phyloP scores from a whole-genome alignment of 2,888 invertebrate species.

The Tenthredo notha region DNA sequence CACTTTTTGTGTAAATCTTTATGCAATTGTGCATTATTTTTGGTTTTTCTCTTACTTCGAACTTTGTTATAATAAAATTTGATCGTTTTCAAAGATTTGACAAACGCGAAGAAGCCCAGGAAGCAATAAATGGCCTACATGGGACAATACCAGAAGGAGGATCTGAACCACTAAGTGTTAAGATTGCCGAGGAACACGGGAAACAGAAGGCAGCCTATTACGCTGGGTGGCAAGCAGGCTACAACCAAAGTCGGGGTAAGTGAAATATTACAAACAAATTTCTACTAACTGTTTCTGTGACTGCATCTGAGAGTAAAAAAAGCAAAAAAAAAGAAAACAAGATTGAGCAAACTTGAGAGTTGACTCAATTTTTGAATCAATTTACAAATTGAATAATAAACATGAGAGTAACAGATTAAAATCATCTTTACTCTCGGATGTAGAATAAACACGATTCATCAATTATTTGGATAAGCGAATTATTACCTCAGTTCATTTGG shows the following conservation, averaged over 20 bases:
- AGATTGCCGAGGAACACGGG: conserved; percentile 92
- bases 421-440: conserved; percentile 53
- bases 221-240: conserved; percentile 86
- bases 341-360: background rate
- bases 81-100: conserved; percentile 83
- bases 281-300: background rate
- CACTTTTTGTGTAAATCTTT: conserved; percentile 48
- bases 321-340: background rate
- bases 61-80: conserved; percentile 46
- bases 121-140: conserved; percentile 92
- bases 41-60: conserved; percentile 10
- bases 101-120: conserved; percentile 93
- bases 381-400: background rate
- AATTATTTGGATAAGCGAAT: conserved; percentile 34
- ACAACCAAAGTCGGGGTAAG: conserved; percentile 82
- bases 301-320: conserved; percentile 36
- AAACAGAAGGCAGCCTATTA: conserved; percentile 89
- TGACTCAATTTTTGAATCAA: background rate
- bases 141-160: conserved; percentile 92
- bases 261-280: conserved; percentile 52
- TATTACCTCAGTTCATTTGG: conserved; percentile 41
- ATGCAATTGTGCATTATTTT: conserved; percentile 14
- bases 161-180: conserved; percentile 90
- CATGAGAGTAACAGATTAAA: background rate
- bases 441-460: conserved; percentile 44